phyloP scores from a whole-genome alignment of 2,113 vertebrate genomes.

The Strix aluco region DNA sequence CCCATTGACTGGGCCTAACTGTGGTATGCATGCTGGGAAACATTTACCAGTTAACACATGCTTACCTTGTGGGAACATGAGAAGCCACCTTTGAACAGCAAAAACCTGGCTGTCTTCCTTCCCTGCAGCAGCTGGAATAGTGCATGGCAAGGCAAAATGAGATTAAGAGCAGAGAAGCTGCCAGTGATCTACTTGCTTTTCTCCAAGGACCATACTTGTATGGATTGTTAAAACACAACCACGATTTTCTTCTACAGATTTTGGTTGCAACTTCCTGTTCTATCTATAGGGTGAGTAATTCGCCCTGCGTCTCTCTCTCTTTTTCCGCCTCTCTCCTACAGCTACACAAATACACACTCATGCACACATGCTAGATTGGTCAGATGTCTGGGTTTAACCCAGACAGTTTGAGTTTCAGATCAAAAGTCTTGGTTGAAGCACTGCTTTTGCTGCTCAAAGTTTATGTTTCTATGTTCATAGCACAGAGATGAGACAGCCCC shows the following conservation, averaged over 20 bases:
- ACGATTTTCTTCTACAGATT: background rate
- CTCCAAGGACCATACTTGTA: background rate
- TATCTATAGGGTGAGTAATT: constrained; percentile 49
- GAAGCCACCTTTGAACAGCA: background rate
- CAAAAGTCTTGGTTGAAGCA: background rate
- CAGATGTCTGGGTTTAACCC: constrained; percentile 40
- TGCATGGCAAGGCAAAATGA: background rate
- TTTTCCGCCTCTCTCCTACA: constrained; percentile 16
- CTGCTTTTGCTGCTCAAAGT: background rate
- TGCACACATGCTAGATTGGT: constrained; percentile 21
- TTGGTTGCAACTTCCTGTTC: constrained; percentile 46
- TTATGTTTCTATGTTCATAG: background rate
- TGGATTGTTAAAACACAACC: background rate
- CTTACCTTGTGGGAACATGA: background rate
- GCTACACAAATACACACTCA: constrained; percentile 17
- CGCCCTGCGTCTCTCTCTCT: background rate
- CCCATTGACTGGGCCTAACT: background rate
- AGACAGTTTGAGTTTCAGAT: background rate
- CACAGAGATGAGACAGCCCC: background rate
- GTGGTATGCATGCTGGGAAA: background rate
- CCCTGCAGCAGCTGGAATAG: background rate
- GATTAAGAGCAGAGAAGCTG: background rate
- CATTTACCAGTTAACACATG: background rate
- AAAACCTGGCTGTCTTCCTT: background rate
- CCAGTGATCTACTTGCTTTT: background rate